Conservation (phyloP, 2,797 vertebrate genomes). For the Mormyrops boulengeri region DNA sequence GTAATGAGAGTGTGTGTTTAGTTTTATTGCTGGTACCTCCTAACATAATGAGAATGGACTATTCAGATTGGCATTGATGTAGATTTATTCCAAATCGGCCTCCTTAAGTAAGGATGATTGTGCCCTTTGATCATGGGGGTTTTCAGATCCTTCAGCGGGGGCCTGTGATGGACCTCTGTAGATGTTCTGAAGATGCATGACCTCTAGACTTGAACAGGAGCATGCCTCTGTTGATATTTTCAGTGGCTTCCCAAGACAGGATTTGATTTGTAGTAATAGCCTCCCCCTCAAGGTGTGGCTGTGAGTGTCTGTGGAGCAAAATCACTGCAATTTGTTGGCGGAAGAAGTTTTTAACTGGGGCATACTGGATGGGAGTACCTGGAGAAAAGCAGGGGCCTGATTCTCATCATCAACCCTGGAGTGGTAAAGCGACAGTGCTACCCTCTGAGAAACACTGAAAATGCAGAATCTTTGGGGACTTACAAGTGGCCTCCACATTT, state of each 20-base stretch:
- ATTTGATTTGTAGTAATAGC: conserved; percentile 14
- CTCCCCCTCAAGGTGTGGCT: not conserved
- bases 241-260: not conserved
- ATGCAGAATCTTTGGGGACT: not conserved
- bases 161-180: not conserved
- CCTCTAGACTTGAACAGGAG: not conserved
- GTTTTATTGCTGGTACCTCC: not conserved
- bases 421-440: not conserved
- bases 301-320: not conserved
- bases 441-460: not conserved
- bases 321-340: not conserved
- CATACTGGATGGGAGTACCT: not conserved
- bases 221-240: not conserved
- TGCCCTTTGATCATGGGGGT: conserved; percentile 3
- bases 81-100: not conserved
- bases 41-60: not conserved
- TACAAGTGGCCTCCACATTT: not conserved
- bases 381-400: not conserved
- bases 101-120: conserved; percentile 6
- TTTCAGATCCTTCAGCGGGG: not conserved
- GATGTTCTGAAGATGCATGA: not conserved
- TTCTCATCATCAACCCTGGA: not conserved
- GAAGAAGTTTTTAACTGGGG: not conserved
- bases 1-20: not conserved
- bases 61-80: not conserved